phyloP scores from a whole-genome alignment of 2,113 vertebrate species.

The Connochaetes taurinus region DNA sequence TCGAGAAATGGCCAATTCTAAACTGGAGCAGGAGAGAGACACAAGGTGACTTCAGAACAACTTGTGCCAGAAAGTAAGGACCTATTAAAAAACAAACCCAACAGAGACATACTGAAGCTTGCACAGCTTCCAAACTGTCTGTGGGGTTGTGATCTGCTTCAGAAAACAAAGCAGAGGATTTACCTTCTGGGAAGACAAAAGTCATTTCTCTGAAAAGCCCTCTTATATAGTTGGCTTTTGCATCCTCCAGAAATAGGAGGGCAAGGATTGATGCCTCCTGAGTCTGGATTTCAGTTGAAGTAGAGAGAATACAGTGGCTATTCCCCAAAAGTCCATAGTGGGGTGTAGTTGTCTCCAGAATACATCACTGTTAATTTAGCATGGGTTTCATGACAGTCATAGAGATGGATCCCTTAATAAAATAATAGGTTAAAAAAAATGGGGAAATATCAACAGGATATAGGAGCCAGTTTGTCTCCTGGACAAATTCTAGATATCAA shows the following conservation, averaged over 20 bases:
- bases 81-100: neutral
- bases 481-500: neutral
- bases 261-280: neutral
- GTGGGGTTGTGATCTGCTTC: neutral
- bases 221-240: neutral
- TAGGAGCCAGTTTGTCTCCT: neutral
- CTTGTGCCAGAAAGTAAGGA: neutral
- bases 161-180: neutral
- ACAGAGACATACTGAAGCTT: neutral
- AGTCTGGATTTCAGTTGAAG: neutral
- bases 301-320: neutral
- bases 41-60: neutral
- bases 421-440: neutral
- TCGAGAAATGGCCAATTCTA: slow-evolving; percentile 19
- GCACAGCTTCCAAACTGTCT: neutral
- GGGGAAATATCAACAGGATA: neutral
- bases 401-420: neutral
- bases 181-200: neutral
- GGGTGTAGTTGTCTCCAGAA: neutral
- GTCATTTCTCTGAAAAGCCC: neutral
- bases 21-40: neutral
- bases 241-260: neutral
- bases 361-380: neutral
- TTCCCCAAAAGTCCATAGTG: neutral
- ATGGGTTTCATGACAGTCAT: neutral